Conservation (phyloP, 2,888 invertebrate species). For the Galeruca laticollis region DNA sequence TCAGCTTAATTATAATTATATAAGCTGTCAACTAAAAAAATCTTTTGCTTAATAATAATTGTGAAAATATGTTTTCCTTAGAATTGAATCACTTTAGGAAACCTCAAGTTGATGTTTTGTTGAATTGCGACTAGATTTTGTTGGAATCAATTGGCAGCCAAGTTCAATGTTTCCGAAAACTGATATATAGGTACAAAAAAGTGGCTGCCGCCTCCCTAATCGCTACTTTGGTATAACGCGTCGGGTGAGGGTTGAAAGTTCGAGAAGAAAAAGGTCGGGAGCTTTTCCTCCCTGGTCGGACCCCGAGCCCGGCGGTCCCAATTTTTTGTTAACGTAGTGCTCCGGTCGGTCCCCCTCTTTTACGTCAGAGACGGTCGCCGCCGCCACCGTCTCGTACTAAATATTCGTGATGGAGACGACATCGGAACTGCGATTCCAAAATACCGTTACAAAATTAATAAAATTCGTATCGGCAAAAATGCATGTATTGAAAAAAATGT, state of each 20-base stretch:
- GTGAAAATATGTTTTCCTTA: neutral
- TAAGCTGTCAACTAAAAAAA: too few relatives aligned
- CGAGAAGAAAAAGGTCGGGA: slow-evolving; percentile 31
- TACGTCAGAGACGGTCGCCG: slow-evolving; percentile 9
- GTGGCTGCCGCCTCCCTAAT: slow-evolving; percentile 20
- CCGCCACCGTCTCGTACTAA: neutral
- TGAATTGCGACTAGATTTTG: neutral
- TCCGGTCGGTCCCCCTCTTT: neutral
- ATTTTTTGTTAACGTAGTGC: slow-evolving; percentile 13
- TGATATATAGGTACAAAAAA: slow-evolving; percentile 16
- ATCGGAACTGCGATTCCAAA: neutral
- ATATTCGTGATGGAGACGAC: neutral
- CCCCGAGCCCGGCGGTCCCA: slow-evolving; percentile 11
- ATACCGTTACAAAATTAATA: neutral
- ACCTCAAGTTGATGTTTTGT: neutral
- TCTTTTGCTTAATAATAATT: too few relatives aligned
- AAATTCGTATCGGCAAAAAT: neutral
- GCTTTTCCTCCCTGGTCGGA: slow-evolving; percentile 1
- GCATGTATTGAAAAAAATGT: too few relatives aligned
- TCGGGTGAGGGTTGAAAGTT: slow-evolving; percentile 35
- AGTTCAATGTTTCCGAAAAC: slow-evolving; percentile 21
- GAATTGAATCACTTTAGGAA: neutral
- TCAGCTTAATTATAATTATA: too few relatives aligned
- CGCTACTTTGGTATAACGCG: slow-evolving; percentile 15
- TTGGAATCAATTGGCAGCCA: neutral